phyloP scores from a whole-genome alignment of 2,797 vertebrate species.

The Phoxinus dragarum region DNA sequence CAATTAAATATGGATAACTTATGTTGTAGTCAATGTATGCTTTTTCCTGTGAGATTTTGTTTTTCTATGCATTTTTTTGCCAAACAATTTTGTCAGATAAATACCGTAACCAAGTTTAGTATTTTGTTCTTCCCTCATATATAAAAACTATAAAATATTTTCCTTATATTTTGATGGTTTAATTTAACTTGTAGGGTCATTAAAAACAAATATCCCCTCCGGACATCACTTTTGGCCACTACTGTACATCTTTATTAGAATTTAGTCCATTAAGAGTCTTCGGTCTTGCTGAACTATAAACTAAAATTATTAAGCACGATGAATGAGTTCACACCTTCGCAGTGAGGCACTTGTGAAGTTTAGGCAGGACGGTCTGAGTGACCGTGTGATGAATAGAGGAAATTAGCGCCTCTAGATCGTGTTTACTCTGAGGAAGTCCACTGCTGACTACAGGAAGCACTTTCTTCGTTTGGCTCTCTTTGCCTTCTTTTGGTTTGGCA shows the following conservation, averaged over 20 bases:
- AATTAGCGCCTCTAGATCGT: conserved; percentile 85
- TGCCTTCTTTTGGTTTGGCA: conserved; percentile 63
- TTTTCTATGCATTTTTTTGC: background rate
- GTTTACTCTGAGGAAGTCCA: conserved; percentile 84
- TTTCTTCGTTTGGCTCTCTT: background rate
- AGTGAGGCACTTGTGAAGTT: conserved; percentile 90
- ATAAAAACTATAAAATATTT: background rate
- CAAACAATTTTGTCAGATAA: background rate
- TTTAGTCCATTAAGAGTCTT: background rate
- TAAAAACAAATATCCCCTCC: background rate
- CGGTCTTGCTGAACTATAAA: background rate
- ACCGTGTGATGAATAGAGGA: conserved; percentile 85
- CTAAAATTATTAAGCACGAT: background rate
- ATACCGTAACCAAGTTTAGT: background rate
- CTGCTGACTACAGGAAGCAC: conserved; percentile 57
- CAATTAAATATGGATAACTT: background rate
- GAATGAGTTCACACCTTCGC: conserved; percentile 83
- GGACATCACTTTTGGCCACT: background rate
- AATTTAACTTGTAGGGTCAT: background rate
- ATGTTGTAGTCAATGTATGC: background rate
- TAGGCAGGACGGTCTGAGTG: conserved; percentile 85
- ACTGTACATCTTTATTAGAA: background rate
- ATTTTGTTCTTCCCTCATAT: background rate
- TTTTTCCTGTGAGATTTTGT: background rate
- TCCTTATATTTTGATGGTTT: background rate